Evolutionary conservation across 2,888 invertebrate species (phyloP).

Genomic region (Bembecia ichneumoniformis): DNA sequence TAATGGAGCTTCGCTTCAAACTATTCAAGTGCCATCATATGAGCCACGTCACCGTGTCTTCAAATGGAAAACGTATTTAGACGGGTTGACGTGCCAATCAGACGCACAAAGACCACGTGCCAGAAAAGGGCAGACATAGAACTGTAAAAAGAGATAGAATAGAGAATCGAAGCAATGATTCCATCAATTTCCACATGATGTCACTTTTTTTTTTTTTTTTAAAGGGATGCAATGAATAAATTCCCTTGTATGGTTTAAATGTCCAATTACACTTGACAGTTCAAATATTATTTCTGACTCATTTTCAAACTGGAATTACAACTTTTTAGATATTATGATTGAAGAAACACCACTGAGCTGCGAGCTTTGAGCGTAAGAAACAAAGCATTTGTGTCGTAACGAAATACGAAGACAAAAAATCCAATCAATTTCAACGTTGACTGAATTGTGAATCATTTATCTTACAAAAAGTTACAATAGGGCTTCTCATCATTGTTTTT

Average conservation of each 20-base stretch:
- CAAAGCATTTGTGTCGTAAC: too few relatives aligned
- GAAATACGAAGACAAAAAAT: neutral
- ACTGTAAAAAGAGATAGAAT: constrained; percentile 19
- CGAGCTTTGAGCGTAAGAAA: too few relatives aligned
- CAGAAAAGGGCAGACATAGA: constrained; percentile 23
- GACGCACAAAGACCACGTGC: constrained; percentile 22
- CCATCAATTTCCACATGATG: constrained; percentile 26
- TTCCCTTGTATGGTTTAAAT: constrained; percentile 8
- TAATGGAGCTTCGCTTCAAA: neutral
- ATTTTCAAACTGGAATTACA: neutral
- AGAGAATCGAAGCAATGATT: constrained; percentile 15
- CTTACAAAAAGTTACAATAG: neutral
- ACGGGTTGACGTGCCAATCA: constrained; percentile 47
- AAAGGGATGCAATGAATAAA: constrained; percentile 7
- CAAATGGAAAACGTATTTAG: constrained; percentile 16
- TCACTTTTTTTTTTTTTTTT: neutral
- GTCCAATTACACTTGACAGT: constrained; percentile 18
- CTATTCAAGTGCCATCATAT: neutral
- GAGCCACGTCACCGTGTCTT: constrained; percentile 9
- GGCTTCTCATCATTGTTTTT: neutral
- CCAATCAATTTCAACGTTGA: neutral
- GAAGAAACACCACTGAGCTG: neutral
- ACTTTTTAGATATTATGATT: neutral
- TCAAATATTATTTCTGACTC: neutral
- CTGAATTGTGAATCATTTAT: neutral